phyloP scores from a whole-genome alignment of 2,797 vertebrate genomes.

The Crenuchus spilurus region DNA sequence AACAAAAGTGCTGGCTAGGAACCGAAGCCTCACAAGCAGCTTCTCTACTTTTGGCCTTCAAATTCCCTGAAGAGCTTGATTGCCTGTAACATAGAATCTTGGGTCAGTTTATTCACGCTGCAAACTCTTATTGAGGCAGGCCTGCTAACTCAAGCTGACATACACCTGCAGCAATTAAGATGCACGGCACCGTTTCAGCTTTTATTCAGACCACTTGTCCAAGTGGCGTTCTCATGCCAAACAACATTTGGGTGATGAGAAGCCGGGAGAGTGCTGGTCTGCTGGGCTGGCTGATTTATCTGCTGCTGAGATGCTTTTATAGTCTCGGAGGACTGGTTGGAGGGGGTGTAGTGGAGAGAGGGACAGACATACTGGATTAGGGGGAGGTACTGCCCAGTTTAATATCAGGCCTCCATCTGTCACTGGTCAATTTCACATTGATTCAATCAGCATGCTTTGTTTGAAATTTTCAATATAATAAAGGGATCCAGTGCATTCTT shows the following conservation, averaged over 20 bases:
- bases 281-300: conserved; percentile 41
- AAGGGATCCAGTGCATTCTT: conserved; percentile 37
- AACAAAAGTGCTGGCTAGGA: not conserved
- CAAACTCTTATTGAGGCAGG: conserved; percentile 33
- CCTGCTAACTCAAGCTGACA: conserved; percentile 53
- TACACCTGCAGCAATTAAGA: conserved; percentile 57
- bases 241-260: conserved; percentile 46
- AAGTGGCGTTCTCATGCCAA: conserved; percentile 46
- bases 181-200: conserved; percentile 30
- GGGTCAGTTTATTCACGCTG: conserved; percentile 33
- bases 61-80: conserved; percentile 40
- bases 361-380: conserved; percentile 48
- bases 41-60: conserved; percentile 2
- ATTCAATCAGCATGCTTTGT: conserved; percentile 53
- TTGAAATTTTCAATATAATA: conserved; percentile 51
- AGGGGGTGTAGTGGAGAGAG: conserved; percentile 29
- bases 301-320: conserved; percentile 42
- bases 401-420: conserved; percentile 56
- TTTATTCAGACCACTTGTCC: conserved; percentile 49
- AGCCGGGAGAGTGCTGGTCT: conserved; percentile 36
- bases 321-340: conserved; percentile 32
- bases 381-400: conserved; percentile 52
- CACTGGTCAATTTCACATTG: conserved; percentile 52
- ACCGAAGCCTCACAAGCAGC: conserved; percentile 5
- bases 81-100: conserved; percentile 28